Evolutionary conservation across 2,888 invertebrate species (phyloP).

Genomic region (Pantelozetes paolii): DNA sequence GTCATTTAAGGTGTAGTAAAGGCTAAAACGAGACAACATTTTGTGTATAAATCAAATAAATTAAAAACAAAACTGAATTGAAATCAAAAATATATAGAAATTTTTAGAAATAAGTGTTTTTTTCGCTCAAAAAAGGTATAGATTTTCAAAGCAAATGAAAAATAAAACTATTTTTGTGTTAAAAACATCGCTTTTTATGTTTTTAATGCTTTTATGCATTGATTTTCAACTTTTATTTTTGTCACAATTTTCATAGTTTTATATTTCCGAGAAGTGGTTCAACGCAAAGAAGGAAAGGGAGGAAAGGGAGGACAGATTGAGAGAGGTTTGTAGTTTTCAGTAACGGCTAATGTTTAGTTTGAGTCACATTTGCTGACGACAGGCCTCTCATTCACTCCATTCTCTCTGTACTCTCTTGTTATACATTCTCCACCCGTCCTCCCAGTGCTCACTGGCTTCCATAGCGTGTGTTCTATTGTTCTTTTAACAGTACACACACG

Average conservation of each 20-base stretch:
- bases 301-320: too few species aligned
- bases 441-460: neutral
- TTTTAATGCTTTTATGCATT: neutral
- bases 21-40: neutral
- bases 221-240: slow-evolving; percentile 13
- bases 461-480: slow-evolving; percentile 8
- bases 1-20: neutral
- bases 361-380: slow-evolving; percentile 20
- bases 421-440: neutral
- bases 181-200: neutral
- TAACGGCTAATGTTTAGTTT: slow-evolving; percentile 16
- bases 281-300: neutral
- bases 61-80: neutral
- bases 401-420: neutral
- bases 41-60: neutral
- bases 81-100: too few species aligned
- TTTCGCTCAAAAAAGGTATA: too few species aligned
- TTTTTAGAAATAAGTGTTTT: too few species aligned
- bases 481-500: slow-evolving; percentile 11
- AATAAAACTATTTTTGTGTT: neutral
- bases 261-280: neutral
- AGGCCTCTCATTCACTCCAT: neutral
- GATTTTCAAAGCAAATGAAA: too few species aligned
- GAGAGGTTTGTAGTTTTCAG: neutral
- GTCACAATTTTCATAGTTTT: slow-evolving; percentile 14